phyloP scores from a whole-genome alignment of 2,113 vertebrate genomes.

The Pyrgilauda ruficollis region DNA sequence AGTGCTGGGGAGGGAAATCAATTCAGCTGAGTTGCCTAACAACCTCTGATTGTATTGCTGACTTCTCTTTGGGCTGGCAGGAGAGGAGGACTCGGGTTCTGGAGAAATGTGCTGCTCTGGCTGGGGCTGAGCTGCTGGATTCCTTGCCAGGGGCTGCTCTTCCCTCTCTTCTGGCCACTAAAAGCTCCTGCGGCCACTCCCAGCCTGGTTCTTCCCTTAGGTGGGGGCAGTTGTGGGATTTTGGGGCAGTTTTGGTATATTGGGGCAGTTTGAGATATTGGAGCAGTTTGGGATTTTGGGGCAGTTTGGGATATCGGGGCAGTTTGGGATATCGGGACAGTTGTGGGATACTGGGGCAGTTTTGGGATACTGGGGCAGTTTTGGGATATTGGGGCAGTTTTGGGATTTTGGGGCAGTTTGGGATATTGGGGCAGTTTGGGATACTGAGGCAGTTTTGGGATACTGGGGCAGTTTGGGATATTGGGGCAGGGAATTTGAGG shows the following conservation, averaged over 20 bases:
- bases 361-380: no score
- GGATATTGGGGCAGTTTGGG: no score
- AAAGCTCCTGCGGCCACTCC: background rate
- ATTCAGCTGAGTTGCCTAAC: slow-evolving; percentile 11
- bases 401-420: no score
- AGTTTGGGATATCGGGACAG: no score
- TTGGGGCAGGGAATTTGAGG: background rate
- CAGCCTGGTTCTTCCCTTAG: accelerated
- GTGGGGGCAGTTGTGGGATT: background rate
- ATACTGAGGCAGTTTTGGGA: background rate
- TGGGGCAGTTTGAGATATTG: no score
- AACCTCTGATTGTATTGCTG: background rate
- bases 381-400: no score
- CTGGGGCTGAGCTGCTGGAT: background rate
- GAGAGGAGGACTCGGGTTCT: background rate
- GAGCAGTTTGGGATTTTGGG: no score
- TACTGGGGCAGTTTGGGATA: background rate
- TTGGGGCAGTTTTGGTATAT: no score
- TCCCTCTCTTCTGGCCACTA: background rate
- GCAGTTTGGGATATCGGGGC: no score
- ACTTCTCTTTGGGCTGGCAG: background rate
- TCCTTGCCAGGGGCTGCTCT: background rate
- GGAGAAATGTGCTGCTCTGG: background rate
- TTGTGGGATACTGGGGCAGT: background rate
- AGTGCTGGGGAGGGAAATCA: background rate